Conservation (phyloP, 1,140 invertebrate species). For the Nephotettix cincticeps region DNA sequence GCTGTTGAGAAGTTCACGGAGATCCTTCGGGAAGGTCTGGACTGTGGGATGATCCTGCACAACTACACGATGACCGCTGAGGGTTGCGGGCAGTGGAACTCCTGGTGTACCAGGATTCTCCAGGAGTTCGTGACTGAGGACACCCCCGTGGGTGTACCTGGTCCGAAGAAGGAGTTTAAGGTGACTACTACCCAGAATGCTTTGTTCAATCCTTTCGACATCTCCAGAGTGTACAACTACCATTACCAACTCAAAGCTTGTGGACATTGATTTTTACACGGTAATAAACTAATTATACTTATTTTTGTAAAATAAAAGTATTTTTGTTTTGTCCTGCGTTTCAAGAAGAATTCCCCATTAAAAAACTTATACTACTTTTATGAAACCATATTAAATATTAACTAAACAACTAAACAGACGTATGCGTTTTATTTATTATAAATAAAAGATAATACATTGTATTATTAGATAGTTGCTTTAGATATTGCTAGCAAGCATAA, state of each 20-base stretch:
- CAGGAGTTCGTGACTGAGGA: background rate
- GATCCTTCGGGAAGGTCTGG: background rate
- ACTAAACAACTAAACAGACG: no score
- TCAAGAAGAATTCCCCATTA: no score
- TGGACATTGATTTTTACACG: background rate
- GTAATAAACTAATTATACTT: no score
- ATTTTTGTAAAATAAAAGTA: no score
- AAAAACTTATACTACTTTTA: no score
- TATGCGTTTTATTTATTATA: no score
- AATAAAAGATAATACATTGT: no score
- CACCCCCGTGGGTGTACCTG: background rate
- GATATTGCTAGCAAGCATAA: no score
- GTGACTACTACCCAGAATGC: background rate
- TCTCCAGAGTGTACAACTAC: constrained; percentile 9
- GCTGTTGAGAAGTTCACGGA: background rate
- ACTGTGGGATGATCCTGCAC: background rate
- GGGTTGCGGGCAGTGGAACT: background rate
- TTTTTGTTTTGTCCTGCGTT: no score
- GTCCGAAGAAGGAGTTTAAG: background rate
- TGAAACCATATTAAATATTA: no score
- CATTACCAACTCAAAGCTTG: background rate
- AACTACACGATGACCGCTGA: background rate
- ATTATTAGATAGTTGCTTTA: no score
- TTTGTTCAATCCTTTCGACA: background rate
- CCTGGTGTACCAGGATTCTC: background rate